Conservation (phyloP, 2,113 vertebrate genomes). For the Oostethus manadensis region DNA sequence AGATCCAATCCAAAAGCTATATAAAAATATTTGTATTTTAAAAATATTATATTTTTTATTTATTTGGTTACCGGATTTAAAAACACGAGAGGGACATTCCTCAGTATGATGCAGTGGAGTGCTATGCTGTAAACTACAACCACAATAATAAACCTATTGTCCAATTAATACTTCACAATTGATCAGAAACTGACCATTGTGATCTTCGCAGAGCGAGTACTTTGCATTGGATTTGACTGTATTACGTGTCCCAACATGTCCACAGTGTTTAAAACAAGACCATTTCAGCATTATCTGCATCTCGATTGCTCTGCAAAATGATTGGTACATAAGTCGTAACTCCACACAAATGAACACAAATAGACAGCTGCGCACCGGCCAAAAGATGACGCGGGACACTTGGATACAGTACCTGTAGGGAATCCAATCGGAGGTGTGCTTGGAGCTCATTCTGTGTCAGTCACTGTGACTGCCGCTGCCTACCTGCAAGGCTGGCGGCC, state of each 20-base stretch:
- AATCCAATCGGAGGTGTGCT: conserved; percentile 93
- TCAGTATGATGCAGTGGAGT: too few relatives aligned
- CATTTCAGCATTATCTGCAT: conserved; percentile 11
- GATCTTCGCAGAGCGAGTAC: too few relatives aligned
- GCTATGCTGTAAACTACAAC: too few relatives aligned
- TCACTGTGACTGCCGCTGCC: conserved; percentile 51
- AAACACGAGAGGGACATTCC: too few relatives aligned
- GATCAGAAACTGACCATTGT: too few relatives aligned
- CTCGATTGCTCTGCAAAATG: conserved; percentile 3
- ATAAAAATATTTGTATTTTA: too few relatives aligned
- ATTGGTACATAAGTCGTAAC: conserved; percentile 12
- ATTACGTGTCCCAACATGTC: not conserved
- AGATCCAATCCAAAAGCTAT: too few relatives aligned
- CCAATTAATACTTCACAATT: too few relatives aligned
- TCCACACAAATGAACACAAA: conserved; percentile 21
- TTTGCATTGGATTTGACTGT: too few relatives aligned
- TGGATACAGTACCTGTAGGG: conserved; percentile 85
- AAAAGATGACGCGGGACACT: conserved; percentile 21
- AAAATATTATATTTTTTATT: too few relatives aligned
- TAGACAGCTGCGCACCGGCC: conserved; percentile 18
- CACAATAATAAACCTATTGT: too few relatives aligned
- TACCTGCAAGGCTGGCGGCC: conserved; percentile 55
- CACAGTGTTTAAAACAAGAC: not conserved
- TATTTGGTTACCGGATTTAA: too few relatives aligned
- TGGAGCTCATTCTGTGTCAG: conserved; percentile 86